Base-by-base conservation (phyloP, 2,888 invertebrate genomes). In the Cinara cedri region DNA sequence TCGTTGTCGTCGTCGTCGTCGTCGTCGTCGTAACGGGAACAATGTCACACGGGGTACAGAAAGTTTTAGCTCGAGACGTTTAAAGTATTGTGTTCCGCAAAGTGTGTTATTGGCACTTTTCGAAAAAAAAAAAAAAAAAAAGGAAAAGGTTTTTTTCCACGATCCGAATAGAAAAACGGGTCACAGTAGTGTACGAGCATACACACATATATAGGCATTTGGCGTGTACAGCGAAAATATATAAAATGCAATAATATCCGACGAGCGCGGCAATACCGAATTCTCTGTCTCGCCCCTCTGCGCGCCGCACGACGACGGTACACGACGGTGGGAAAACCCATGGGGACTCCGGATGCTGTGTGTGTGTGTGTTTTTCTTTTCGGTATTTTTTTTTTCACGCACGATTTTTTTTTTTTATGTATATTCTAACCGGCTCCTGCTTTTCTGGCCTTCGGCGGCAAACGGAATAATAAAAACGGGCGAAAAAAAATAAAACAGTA, bases 401-500 rank as follows among this genome's bases (percentile, higher is more conserved):
- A 16, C 3, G 34, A n/a, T 62, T 34, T 24, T 24, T 2, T 14
- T 16, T 34, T 44, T 19, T 44, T 65, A 55, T 34, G 34, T 6
- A 34, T 34, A 34, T 34, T 34, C 34, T 34, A 34, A 34, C 34
- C 34, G 34, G 34, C 3, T 34, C 6, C 34, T 34, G 34, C 3
- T 34, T 6, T 34, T 34, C 34, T 34, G 34, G 34, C 6, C 34
- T 34, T 6, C 55, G 3, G n/a, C 16, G 24, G 34, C 72, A 72
- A 72, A 72, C 60, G 49, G 72, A 72, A 72, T 72, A 72, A 62
- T 62, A 72, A 60, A 72, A 55, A 72, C 60, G 60, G 21, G 44
- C 71, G 44, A 71, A 57, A 57, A 71, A 44, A 71, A 71, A 63
- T 34, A 6, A 34, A 34, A 34, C 3, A n/a, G n/a, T n/a, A n/a